phyloP scores from a whole-genome alignment of 1,140 invertebrate genomes.

The Eulimnadia texana region DNA sequence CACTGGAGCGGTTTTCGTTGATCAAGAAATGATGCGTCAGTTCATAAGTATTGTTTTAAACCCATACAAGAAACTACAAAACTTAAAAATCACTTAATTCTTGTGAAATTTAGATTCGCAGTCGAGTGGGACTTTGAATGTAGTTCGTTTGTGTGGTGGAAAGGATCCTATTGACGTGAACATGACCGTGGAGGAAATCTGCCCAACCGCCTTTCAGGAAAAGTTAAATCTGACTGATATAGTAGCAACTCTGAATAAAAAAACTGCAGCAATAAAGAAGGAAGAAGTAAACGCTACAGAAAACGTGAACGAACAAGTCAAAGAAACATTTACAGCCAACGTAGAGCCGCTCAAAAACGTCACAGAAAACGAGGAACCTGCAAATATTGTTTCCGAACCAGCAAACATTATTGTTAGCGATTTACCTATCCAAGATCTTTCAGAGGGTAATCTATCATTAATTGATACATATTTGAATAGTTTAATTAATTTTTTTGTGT shows the following conservation, averaged over 20 bases:
- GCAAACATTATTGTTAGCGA: background rate
- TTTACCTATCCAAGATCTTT: background rate
- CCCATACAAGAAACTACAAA: background rate
- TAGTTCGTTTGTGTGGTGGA: background rate
- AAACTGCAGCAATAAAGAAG: background rate
- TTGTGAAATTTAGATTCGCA: background rate
- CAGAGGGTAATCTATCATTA: background rate
- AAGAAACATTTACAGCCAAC: too few relatives aligned
- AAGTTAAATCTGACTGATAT: background rate
- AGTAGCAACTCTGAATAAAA: too few relatives aligned
- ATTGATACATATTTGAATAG: background rate
- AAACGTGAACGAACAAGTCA: slow-evolving; percentile 13
- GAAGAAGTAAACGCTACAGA: slow-evolving; percentile 16
- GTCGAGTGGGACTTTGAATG: background rate
- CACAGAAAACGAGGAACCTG: background rate
- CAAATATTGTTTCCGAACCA: background rate
- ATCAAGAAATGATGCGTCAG: slow-evolving; percentile 49
- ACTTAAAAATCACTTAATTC: background rate
- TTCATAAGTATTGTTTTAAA: slow-evolving; percentile 41
- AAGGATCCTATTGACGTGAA: background rate
- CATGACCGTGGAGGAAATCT: background rate
- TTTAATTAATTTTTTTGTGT: background rate
- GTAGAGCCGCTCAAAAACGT: too few relatives aligned
- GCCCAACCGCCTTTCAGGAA: slow-evolving; percentile 22
- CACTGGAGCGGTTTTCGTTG: slow-evolving; percentile 45